Base-by-base conservation (phyloP, 1,140 invertebrate species). In the Polypedilum pembai region DNA sequence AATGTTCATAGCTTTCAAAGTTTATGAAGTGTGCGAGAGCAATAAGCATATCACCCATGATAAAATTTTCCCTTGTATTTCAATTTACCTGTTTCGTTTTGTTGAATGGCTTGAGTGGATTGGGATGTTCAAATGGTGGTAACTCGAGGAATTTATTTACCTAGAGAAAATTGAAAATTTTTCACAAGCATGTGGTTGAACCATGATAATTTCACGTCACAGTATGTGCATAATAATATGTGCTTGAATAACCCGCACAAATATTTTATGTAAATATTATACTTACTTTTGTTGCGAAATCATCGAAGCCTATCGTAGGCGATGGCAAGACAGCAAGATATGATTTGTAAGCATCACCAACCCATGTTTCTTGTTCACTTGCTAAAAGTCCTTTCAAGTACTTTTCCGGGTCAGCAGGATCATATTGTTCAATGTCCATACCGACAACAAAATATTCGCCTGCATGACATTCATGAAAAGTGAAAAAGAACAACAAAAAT, bases 391-490 rank as follows among this genome's bases (percentile, higher is more conserved):
- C 92, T 8, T 87, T 84, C 0, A 95, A 85, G 83, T 92, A 95
- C 74, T 89, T 90, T 40, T 87, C 84, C 0, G 94, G 92, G 74
- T 89, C 85, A 3, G 88, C 85, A 3, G 86, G 82, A 77, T 94
- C 91, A 82, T 94, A 95, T 77, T 93, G 91, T 79, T 94, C 92
- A 1, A 94, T 89, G 78, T 96, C 93, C 4, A 98, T 90, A 12
- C 94, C 95, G 20, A 97, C 89, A 3, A 95, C 92, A 77, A 92
- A 92, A 80, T 97, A 96, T 80, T 96, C 91, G 0, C 93, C 92
- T 90, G 45, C 45, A 56, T 83, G 74, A 33, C 24, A 33, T 33
- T 33, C 1, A 33, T 33, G 24, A 5, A 33, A 33, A 33, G 24
- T 33, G 24, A n/a, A n/a, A n/a, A n/a, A 79, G 76, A 81, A 74